Base-by-base conservation (phyloP, 2,797 vertebrate species). In the Aplochiton taeniatus region DNA sequence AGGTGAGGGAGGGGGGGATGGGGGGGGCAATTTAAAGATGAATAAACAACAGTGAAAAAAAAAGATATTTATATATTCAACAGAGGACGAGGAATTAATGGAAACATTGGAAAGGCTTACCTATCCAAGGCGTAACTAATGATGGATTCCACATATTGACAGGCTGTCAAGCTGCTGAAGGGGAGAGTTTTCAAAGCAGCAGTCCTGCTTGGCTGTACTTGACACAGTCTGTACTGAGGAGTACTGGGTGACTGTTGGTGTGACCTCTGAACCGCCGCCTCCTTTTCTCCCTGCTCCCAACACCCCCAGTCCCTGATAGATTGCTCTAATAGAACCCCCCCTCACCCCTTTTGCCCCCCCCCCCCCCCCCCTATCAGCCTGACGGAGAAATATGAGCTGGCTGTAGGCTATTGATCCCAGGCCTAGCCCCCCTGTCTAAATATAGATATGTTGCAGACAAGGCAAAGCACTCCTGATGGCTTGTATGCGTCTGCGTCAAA, bases 361-460 rank as follows among this genome's bases (percentile, higher is more conserved):
- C 73, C 44, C 71, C 70, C 65, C 74, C 81, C 74, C 65, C 54
- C 48, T 70, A 65, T 43, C 54, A 63, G 76, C 73, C 63, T 63
- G 71, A 55, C 64, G 46, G 74, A 83, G 83, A 88, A 86, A 86
- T 83, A 79, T 83, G 79, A 90, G 80, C 80, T 84, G 82, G 84
- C 85, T 73, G 84, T 72, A 80, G 61, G 74, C 68, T 71, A 89
- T 83, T 85, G 87, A 88, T 86, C 85, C 66, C 76, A 48, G 58
- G 70, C 74, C 73, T 80, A 73, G 61, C 73, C 66, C 49, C n/a
- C 3, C 77, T 65, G 59, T 72, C 78, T 85, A 76, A 86, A 88
- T 89, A 84, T 73, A 85, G 86, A 89, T 88, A 72, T 76, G 81
- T 89, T 67, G 43, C 64, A 61, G 63, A 76, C 50, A 73, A 73